Percentiles rank a stretch among this genome's conserved stretches.
These are phyloP conservation scores for Papilio helenus DNA, from an alignment of 1,140 invertebrate species.

Conservation along the genomic window DNA sequence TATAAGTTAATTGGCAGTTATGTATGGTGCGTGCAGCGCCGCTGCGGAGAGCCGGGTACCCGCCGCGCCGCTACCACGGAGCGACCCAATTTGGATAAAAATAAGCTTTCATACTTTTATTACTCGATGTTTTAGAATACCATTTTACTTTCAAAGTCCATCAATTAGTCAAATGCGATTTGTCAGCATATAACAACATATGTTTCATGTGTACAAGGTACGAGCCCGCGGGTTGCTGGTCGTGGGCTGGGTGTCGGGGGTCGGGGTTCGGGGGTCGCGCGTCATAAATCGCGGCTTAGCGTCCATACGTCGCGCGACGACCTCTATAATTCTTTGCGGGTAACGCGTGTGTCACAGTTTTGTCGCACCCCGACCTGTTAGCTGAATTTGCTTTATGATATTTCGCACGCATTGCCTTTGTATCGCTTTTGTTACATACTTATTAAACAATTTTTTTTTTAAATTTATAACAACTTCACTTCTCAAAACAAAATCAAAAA, in stretches of 20 bases:
- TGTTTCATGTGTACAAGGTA: too few species aligned
- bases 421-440: neutral
- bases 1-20: neutral
- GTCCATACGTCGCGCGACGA: neutral
- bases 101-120: neutral
- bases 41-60: neutral
- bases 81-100: neutral
- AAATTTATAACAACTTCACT: too few species aligned
- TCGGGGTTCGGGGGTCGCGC: neutral
- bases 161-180: neutral
- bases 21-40: neutral
- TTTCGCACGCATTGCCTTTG: neutral
- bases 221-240: too few species aligned
- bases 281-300: slow-evolving; percentile 22
- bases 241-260: too few species aligned
- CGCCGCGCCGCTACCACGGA: too few species aligned
- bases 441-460: too few species aligned
- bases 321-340: slow-evolving; percentile 6
- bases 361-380: neutral
- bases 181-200: neutral
- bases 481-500: too few species aligned
- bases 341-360: neutral
- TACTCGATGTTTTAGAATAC: too few species aligned
- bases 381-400: slow-evolving; percentile 23
- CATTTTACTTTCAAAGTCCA: neutral